A percentile compares a stretch with the other conserved stretches of the same genome.
Evolutionary conservation across 1,140 invertebrate species (phyloP).

Genomic region (Parapsyche elsis): DNA sequence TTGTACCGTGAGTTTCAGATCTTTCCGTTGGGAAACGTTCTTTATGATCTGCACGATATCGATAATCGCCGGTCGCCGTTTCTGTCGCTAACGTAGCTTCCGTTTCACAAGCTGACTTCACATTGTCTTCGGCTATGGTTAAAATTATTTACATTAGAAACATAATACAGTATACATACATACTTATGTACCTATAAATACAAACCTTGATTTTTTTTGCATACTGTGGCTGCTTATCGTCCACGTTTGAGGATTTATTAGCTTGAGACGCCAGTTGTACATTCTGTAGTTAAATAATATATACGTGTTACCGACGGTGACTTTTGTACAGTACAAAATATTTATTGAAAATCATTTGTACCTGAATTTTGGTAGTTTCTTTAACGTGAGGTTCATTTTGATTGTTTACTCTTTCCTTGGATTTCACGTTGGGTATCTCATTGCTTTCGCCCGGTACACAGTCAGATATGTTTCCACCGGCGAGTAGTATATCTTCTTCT

Average conservation of each 20-base stretch:
- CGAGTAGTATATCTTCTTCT: constrained; percentile 38
- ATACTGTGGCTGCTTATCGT: too few species aligned
- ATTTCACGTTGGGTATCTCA: background rate
- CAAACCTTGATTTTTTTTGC: too few species aligned
- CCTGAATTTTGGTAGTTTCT: too few species aligned
- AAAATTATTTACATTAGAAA: too few species aligned
- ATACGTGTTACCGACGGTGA: too few species aligned
- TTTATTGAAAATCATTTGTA: too few species aligned
- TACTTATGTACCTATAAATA: too few species aligned
- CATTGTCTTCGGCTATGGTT: constrained; percentile 2
- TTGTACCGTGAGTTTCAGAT: constrained; percentile 18
- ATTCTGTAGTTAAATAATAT: too few species aligned
- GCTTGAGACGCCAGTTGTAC: too few species aligned
- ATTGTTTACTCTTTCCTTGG: background rate
- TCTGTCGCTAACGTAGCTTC: background rate
- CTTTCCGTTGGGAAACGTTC: constrained; percentile 53
- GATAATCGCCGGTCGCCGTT: background rate
- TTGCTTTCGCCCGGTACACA: background rate
- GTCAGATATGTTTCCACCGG: constrained; percentile 23
- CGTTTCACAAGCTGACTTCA: background rate
- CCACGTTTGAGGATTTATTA: too few species aligned
- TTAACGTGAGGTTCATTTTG: background rate
- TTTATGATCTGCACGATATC: constrained; percentile 47
- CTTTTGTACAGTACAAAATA: too few species aligned
- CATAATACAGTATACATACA: too few species aligned